Conservation (phyloP, 2,888 invertebrate species). For the Tuta absoluta region DNA sequence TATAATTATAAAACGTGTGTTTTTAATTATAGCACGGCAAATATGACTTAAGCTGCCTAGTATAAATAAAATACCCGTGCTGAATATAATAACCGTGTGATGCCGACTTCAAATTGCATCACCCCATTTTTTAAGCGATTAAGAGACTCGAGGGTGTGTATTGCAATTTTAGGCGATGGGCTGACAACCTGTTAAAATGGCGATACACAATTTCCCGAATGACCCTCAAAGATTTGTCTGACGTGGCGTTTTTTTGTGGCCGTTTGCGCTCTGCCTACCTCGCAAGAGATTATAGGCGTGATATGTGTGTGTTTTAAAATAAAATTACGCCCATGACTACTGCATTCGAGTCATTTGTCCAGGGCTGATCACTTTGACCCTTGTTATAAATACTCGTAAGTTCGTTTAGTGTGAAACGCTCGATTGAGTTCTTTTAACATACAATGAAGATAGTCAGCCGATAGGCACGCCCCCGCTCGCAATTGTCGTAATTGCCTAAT, state of each 20-base stretch:
- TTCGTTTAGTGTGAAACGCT: slow-evolving; percentile 35
- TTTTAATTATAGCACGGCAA: background rate
- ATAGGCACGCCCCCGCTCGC: slow-evolving; percentile 60
- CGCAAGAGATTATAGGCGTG: too few species aligned
- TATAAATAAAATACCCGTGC: background rate
- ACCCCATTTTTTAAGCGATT: too few species aligned
- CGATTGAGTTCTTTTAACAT: slow-evolving; percentile 43
- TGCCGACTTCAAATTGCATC: too few species aligned
- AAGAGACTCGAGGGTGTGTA: too few species aligned
- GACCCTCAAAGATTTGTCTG: too few species aligned
- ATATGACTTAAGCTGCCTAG: background rate
- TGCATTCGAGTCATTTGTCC: background rate
- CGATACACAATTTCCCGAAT: too few species aligned
- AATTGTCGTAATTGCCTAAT: slow-evolving; percentile 74
- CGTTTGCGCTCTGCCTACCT: too few species aligned
- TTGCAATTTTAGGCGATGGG: too few species aligned
- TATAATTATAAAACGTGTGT: too few species aligned
- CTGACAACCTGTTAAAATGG: too few species aligned
- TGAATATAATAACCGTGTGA: background rate
- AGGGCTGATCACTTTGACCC: slow-evolving; percentile 3
- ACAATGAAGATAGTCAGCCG: slow-evolving; percentile 56
- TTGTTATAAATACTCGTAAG: slow-evolving; percentile 25
- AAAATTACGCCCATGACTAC: background rate
- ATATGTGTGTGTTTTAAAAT: too few species aligned
- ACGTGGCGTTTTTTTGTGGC: too few species aligned